A percentile compares a stretch with the other conserved stretches of the same genome.
phyloP scores from a whole-genome alignment of 2,113 vertebrate genomes.

The Prinia subflava region DNA sequence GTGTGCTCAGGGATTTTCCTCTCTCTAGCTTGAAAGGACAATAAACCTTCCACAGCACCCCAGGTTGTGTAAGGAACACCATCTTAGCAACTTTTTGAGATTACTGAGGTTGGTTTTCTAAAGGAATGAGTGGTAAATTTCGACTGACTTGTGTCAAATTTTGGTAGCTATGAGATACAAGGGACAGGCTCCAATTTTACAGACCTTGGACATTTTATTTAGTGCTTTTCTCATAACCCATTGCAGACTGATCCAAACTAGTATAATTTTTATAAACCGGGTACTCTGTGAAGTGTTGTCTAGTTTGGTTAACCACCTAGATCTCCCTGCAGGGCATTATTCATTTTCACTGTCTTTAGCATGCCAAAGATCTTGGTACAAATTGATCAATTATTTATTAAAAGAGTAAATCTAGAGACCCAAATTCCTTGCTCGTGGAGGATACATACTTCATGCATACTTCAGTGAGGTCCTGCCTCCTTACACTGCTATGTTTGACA shows the following conservation, averaged over 20 bases:
- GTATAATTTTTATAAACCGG: background rate
- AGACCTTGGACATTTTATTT: background rate
- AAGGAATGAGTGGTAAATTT: background rate
- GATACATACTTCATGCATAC: no score
- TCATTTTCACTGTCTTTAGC: background rate
- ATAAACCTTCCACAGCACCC: background rate
- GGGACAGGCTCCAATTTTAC: background rate
- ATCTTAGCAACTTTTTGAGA: background rate
- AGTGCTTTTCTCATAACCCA: background rate
- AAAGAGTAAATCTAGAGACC: background rate
- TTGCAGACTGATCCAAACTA: background rate
- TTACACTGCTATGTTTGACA: background rate
- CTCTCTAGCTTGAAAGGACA: background rate
- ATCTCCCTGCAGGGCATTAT: background rate
- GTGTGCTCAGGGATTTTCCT: background rate
- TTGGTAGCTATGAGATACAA: background rate
- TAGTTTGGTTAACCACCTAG: background rate
- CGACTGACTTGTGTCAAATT: background rate
- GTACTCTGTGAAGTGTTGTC: background rate
- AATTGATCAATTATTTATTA: background rate
- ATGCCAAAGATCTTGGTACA: background rate
- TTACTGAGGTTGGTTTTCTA: rapidly evolving
- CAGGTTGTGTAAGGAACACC: background rate
- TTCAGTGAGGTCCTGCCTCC: background rate
- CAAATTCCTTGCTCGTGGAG: background rate